Evolutionary conservation across 1,140 invertebrate species (phyloP), one percentile per base, ranked within the genome.

Genomic region (Melipona quadrifasciata): DNA sequence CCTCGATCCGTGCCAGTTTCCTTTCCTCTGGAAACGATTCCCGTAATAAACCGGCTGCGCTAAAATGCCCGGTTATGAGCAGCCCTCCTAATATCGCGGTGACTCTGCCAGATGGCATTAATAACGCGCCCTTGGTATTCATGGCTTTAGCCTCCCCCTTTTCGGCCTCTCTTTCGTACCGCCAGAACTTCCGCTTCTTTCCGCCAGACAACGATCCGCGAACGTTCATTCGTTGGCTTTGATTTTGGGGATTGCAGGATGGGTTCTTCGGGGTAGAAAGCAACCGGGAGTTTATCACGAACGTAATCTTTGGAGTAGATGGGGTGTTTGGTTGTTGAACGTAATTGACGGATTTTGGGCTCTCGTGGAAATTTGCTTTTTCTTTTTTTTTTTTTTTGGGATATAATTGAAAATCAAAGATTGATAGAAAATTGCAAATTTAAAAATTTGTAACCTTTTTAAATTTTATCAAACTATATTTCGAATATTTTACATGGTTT

Each of bases 51-150:
- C 65, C 61, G 73, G 31, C 34, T 51, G 53, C 75, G 78, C 70
- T 85, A 70, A 82, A 75, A 58, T 70, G 65, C 24, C 47, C 39
- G 39, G 55, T 31, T 71, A 78, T 76, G 64, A 79, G 55, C 58
- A 24, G 17, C 51, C 53, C 58, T 51, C 16, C 61, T 81, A 65
- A 82, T 88, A 86, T 89, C 80, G 72, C 27, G 21, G 72, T 53
- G 72, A 81, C 79, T 82, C 64, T 61, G 71, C 72, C 72, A 81
- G 84, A 82, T 82, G 84, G 78, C 53, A 75, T 82, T 85, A 85
- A 85, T 85, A 85, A 85, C 78, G 64, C 16, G 64, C 31, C 72
- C 76, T 85, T 86, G 76, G 75, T 76, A 88, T 86, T 87, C 86
- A 82, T 73, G 82, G 70, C 47, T 34, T 51, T n/a, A 24, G 21